Conservation (phyloP, 2,888 invertebrate genomes). For the Polydesmus complanatus region DNA sequence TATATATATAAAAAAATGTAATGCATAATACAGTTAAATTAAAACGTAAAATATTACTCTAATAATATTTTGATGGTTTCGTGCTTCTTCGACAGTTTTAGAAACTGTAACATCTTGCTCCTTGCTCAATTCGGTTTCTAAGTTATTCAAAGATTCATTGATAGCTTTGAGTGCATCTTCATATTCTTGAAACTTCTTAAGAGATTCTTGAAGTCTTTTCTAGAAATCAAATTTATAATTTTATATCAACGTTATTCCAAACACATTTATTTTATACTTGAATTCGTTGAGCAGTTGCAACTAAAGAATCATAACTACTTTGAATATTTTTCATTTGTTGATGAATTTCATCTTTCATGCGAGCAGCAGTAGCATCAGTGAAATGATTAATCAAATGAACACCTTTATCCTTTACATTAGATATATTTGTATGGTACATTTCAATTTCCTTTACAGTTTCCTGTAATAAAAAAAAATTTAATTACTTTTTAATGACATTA, state of each 20-base stretch:
- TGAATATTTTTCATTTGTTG: slow-evolving; percentile 78
- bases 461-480: slow-evolving; percentile 20
- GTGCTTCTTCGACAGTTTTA: slow-evolving; percentile 48
- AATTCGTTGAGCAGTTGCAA: slow-evolving; percentile 81
- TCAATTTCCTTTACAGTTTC: slow-evolving; percentile 46
- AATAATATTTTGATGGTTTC: slow-evolving; percentile 49
- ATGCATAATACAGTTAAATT: background rate
- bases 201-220: slow-evolving; percentile 68
- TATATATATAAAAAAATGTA: background rate
- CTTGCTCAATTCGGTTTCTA: slow-evolving; percentile 55
- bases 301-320: slow-evolving; percentile 78
- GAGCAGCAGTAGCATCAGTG: slow-evolving; percentile 40
- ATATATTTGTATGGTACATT: slow-evolving; percentile 64
- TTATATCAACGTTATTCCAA: background rate
- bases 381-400: slow-evolving; percentile 70
- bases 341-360: slow-evolving; percentile 61
- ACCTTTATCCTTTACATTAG: slow-evolving; percentile 69
- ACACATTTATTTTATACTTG: slow-evolving; percentile 37
- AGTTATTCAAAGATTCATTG: slow-evolving; percentile 60
- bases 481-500: background rate
- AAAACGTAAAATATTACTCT: slow-evolving; percentile 40
- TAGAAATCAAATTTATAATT: slow-evolving; percentile 19
- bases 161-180: slow-evolving; percentile 79
- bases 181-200: slow-evolving; percentile 84
- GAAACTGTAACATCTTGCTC: slow-evolving; percentile 55